phyloP scores from a whole-genome alignment of 1,140 invertebrate species.

The Hetaerina americana region DNA sequence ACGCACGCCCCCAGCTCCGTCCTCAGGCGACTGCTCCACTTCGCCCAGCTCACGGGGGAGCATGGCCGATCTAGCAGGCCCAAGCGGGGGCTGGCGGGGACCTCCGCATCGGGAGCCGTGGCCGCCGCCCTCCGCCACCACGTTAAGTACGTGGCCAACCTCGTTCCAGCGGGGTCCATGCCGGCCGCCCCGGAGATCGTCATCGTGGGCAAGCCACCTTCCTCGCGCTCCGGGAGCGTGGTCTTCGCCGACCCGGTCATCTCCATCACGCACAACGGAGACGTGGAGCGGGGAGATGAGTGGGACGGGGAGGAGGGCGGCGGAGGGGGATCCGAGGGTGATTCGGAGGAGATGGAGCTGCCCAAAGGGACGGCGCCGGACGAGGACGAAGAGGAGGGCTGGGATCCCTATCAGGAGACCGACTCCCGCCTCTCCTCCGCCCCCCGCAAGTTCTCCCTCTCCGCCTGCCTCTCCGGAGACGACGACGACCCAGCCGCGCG shows the following conservation, averaged over 20 bases:
- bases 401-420: slow-evolving; percentile 19
- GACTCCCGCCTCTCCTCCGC: slow-evolving; percentile 22
- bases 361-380: slow-evolving; percentile 16
- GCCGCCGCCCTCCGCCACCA: slow-evolving; percentile 53
- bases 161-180: slow-evolving; percentile 34
- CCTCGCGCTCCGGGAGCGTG: not conserved
- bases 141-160: slow-evolving; percentile 52
- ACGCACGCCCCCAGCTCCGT: slow-evolving; percentile 46
- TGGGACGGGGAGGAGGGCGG: slow-evolving; percentile 9
- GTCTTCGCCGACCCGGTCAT: not conserved
- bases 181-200: slow-evolving; percentile 21
- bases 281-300: slow-evolving; percentile 21
- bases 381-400: slow-evolving; percentile 26
- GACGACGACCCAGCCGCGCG: slow-evolving; percentile 26
- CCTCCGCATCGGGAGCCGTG: slow-evolving; percentile 31
- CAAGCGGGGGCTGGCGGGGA: not conserved
- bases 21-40: slow-evolving; percentile 33
- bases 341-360: not conserved
- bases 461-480: slow-evolving; percentile 26
- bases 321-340: slow-evolving; percentile 20
- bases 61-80: not conserved
- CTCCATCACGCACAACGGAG: slow-evolving; percentile 21
- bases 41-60: slow-evolving; percentile 18
- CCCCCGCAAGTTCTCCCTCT: slow-evolving; percentile 51
- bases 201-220: slow-evolving; percentile 28